Evolutionary conservation across 2,888 invertebrate genomes (phyloP), one percentile per base, ranked within the genome.

Genomic region (Meloe dianella): DNA sequence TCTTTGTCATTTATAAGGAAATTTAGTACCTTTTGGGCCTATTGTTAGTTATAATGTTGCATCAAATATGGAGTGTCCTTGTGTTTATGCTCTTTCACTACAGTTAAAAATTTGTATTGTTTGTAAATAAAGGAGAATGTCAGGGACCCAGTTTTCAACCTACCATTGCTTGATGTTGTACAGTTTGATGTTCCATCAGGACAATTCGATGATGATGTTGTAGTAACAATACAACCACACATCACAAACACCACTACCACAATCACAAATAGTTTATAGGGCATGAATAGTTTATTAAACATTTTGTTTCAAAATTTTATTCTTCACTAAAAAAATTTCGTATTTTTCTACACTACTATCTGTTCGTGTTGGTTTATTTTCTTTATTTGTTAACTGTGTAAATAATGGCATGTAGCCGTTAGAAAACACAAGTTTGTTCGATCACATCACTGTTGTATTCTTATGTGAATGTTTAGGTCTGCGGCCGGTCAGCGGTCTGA

Each of bases 401-500:
- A 57, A 35, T n/a, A n/a, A n/a, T 51, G 66, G 63, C 63, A 63
- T 9, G 60, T 54, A 57, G 66, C 66, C 66, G 66, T 57, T 66
- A 38, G 61, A 67, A 51, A 32, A 63, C 65, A 64, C 62, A 61
- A 57, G 47, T 63, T 63, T 56, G 57, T 68, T 64, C 60, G 66
- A 65, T 68, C 68, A 68, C 68, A 68, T 68, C 68, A 68, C 68
- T 68, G 56, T 56, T 59, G 60, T 62, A 64, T 66, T 68, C 68
- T 66, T 66, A 63, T 22, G 20, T 64, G 63, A 66, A 61, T 64
- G 67, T 41, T 47, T 67, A 57, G 68, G 65, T 65, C 65, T 68
- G 73, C 71, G 72, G 71, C 71, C 75, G 76, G 75, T 75, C 75
- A 75, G 74, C 75, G 73, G 74, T 76, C 75, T 71, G 62, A 67